Evolutionary conservation across 1,140 invertebrate species (phyloP).

Genomic region (Chionoecetes opilio): DNA sequence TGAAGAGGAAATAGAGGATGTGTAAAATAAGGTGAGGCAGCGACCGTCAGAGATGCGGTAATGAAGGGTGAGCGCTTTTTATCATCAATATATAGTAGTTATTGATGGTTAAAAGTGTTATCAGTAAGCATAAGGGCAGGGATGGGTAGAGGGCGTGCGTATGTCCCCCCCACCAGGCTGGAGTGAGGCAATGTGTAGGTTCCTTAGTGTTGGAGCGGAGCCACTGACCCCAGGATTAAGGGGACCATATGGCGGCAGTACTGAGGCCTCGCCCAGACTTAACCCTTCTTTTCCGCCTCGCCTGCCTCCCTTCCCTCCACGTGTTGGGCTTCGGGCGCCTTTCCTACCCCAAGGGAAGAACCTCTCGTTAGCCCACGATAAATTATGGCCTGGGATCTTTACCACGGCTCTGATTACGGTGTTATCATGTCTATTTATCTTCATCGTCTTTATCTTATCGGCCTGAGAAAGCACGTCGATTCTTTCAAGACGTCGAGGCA

Average conservation of each 20-base stretch:
- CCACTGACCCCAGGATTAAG: background rate
- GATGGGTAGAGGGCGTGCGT: background rate
- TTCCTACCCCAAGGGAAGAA: background rate
- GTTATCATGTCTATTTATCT: slow-evolving; percentile 20
- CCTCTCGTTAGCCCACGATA: background rate
- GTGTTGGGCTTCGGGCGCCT: background rate
- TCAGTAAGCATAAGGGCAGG: background rate
- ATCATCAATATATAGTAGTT: too few species aligned
- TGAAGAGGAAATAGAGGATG: too few species aligned
- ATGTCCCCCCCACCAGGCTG: background rate
- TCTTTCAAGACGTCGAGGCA: background rate
- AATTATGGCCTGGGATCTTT: background rate
- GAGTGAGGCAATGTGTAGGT: background rate
- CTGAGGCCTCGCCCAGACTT: background rate
- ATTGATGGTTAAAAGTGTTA: too few species aligned
- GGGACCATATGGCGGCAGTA: background rate
- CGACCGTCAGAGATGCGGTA: too few species aligned
- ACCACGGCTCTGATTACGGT: background rate
- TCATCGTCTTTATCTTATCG: background rate
- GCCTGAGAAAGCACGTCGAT: background rate
- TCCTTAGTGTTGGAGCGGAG: background rate
- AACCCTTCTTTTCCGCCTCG: background rate
- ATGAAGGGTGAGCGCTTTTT: too few species aligned
- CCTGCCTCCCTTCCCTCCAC: background rate
- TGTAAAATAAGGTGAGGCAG: too few species aligned